Percentiles rank a stretch among this genome's conserved stretches.
Evolutionary conservation across 2,797 vertebrate species (phyloP).

Genomic region (Fundulus diaphanus): DNA sequence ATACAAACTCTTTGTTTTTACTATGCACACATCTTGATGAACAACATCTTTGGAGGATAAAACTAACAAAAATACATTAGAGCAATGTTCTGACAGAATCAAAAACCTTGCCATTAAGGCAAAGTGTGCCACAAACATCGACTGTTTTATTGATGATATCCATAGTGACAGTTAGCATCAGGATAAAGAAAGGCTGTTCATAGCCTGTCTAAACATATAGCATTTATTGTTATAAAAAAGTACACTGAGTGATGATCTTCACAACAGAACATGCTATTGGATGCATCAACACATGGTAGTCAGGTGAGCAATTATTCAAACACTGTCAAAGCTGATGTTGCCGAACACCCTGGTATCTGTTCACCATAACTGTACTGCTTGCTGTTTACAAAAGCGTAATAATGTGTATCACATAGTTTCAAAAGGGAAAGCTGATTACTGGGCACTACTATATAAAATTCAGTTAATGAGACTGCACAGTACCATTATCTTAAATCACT

Average conservation of each 20-base stretch:
- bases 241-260: background rate
- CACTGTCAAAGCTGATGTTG: background rate
- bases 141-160: constrained; percentile 24
- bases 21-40: background rate
- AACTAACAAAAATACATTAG: constrained; percentile 9
- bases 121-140: constrained; percentile 12
- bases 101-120: constrained; percentile 15
- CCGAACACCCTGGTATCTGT: background rate
- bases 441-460: background rate
- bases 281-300: background rate
- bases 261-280: constrained; percentile 4
- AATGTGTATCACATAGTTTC: background rate
- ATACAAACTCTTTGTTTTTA: constrained; percentile 5
- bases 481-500: background rate
- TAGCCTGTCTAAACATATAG: constrained; percentile 11
- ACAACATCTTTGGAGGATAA: background rate
- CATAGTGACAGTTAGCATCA: constrained; percentile 18
- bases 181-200: constrained; percentile 10
- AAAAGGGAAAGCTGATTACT: background rate
- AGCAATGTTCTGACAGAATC: constrained; percentile 3
- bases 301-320: background rate
- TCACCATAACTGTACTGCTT: background rate
- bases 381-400: background rate
- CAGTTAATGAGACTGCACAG: background rate
- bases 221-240: background rate